Evolutionary conservation across 30 jellyfish, hydroid and myxozoan species (phyloP), one percentile per base, ranked within the genome.

Genomic region (Cassiopea xamachana): DNA sequence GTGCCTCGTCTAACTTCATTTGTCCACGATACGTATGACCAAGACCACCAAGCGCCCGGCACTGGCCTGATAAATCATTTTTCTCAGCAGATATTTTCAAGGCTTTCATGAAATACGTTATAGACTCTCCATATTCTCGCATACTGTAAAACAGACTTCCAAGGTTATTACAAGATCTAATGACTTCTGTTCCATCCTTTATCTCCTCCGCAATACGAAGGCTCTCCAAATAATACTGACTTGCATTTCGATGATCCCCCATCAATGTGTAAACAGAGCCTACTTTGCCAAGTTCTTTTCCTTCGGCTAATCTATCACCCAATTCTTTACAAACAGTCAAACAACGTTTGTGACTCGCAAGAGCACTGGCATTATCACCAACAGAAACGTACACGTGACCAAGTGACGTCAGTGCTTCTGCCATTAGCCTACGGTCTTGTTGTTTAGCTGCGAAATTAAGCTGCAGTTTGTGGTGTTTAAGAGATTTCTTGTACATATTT

Each of bases 311-410:
- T 1, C 90, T 96, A 61, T 91, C 97, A 27, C 82, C 83, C 49
- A 88, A 60, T 75, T 96, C 95, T 48, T 89, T 84, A 15, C 94
- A 91, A 1, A 96, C 88, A 2, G 75, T 19, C 68, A 98, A 96
- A 85, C 99, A 92, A 69, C 97, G 94, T 69, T 92, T 92, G 73
- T 96, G 99, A 80, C 97, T 83, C 18, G 95, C 90, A 51, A 96
- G 81, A n/a, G 99, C 98, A 51, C 93, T 92, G 39, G 88, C 55
- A 50, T 82, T 85, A 67, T 96, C 98, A 2, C 96, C 96, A 15
- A 77, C 74, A 2, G 99, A 76, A 46, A 96, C 97, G 60, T 81
- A 91, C 59, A 96, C 98, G 67, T 92, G 99, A n/a, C 99, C 99
- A 43, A 96, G 97, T 10, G 99, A 85, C 27, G 98, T 82, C 83